A percentile compares a stretch with the other conserved stretches of the same genome.
Conservation (phyloP, 1,140 invertebrate species). For the Caenorhabditis remanei region DNA sequence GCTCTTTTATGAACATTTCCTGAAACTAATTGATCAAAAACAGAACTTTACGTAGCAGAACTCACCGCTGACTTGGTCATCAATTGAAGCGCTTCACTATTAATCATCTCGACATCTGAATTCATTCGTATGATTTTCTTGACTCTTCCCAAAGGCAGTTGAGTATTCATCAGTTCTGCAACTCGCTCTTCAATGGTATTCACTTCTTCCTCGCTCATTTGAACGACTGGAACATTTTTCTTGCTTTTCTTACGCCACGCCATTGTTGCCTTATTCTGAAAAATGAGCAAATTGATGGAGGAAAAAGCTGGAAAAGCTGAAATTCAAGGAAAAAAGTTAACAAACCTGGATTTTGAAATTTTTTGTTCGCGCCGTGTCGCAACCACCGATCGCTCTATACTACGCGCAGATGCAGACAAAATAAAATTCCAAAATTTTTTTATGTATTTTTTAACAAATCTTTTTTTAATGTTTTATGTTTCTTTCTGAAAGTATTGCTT, state of each 20-base stretch:
- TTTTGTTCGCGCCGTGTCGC: not conserved
- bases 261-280: not conserved
- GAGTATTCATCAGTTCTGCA: not conserved
- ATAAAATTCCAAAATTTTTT: not conserved
- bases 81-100: conserved; percentile 8
- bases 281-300: not conserved
- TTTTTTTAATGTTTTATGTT: not conserved
- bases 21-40: not conserved
- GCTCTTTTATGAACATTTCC: conserved; percentile 36
- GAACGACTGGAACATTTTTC: conserved; percentile 16
- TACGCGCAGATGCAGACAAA: not conserved
- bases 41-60: too few species aligned
- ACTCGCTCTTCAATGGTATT: not conserved
- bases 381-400: not conserved
- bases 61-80: conserved; percentile 33
- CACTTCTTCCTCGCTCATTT: conserved; percentile 22
- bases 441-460: too few species aligned
- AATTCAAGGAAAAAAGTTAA: not conserved
- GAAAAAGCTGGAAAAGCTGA: not conserved
- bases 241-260: conserved; percentile 39
- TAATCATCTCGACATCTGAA: conserved; percentile 13
- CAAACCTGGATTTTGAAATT: not conserved
- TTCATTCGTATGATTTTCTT: conserved; percentile 36
- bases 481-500: conserved; percentile 23
- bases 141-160: conserved; percentile 24